phyloP scores from a whole-genome alignment of 2,113 vertebrate genomes.

The Nothocercus julius region DNA sequence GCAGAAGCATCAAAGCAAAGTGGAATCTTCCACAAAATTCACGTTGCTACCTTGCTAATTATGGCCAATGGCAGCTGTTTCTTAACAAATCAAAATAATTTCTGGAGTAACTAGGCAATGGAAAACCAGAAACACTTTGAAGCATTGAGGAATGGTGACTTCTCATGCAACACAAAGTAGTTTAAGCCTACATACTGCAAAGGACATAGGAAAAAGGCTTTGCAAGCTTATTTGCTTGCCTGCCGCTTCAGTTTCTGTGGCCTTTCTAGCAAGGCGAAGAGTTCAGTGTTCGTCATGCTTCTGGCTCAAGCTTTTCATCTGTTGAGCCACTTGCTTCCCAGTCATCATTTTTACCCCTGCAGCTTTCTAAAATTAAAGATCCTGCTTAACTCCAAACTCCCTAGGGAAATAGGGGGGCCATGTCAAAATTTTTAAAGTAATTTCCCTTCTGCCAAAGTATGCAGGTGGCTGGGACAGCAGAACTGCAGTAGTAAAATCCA shows the following conservation, averaged over 20 bases:
- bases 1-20: background rate
- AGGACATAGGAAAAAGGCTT: conserved; percentile 22
- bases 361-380: conserved; percentile 37
- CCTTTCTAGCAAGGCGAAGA: background rate
- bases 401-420: conserved; percentile 3
- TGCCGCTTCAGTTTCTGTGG: background rate
- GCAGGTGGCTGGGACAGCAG: background rate
- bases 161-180: background rate
- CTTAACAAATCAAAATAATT: background rate
- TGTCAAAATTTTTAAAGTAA: conserved; percentile 39
- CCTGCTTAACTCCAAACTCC: background rate
- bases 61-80: background rate
- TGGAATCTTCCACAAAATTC: background rate
- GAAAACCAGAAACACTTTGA: background rate
- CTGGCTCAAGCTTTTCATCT: conserved; percentile 11
- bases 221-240: background rate
- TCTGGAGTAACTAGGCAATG: background rate
- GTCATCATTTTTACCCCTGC: background rate
- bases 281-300: background rate
- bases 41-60: background rate
- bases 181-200: conserved; percentile 26
- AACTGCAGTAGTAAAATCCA: conserved; percentile 25
- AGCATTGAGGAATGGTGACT: background rate
- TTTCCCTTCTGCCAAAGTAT: conserved; percentile 39
- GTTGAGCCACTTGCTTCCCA: background rate